Evolutionary conservation across 2,797 vertebrate genomes (phyloP).

Genomic region (Moxostoma hubbsi): DNA sequence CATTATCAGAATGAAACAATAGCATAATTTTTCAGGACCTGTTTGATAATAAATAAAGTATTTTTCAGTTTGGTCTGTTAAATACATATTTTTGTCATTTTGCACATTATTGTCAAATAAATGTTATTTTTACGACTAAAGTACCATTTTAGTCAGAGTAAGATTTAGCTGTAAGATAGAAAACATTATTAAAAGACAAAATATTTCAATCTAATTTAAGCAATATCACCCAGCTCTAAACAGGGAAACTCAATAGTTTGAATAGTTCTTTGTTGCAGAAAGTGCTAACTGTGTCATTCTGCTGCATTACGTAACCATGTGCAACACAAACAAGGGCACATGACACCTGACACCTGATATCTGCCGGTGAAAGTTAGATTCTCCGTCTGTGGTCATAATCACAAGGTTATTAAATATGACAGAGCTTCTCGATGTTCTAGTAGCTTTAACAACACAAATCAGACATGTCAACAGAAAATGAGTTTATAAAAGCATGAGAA

Average conservation of each 20-base stretch:
- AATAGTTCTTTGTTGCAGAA: slow-evolving; percentile 26
- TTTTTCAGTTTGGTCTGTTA: too few relatives aligned
- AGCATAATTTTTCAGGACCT: too few relatives aligned
- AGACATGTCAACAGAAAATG: slow-evolving; percentile 26
- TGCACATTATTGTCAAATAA: too few relatives aligned
- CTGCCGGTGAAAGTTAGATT: slow-evolving; percentile 4
- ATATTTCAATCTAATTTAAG: too few relatives aligned
- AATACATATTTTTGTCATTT: too few relatives aligned
- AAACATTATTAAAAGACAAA: too few relatives aligned
- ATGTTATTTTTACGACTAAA: too few relatives aligned
- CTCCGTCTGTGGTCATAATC: not conserved
- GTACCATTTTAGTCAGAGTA: too few relatives aligned
- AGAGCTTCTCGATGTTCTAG: slow-evolving; percentile 15
- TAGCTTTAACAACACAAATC: slow-evolving; percentile 15
- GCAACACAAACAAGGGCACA: slow-evolving; percentile 2
- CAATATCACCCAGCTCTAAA: too few relatives aligned
- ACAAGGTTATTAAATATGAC: not conserved
- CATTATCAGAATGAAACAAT: too few relatives aligned
- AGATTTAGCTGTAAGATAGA: too few relatives aligned
- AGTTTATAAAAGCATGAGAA: slow-evolving; percentile 64
- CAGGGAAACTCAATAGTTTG: not conserved
- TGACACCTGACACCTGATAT: not conserved
- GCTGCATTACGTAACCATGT: not conserved
- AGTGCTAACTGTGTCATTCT: slow-evolving; percentile 14
- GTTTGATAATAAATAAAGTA: too few relatives aligned